Base-by-base conservation (phyloP, 2,888 invertebrate species). In the Cyclophora albipunctata region DNA sequence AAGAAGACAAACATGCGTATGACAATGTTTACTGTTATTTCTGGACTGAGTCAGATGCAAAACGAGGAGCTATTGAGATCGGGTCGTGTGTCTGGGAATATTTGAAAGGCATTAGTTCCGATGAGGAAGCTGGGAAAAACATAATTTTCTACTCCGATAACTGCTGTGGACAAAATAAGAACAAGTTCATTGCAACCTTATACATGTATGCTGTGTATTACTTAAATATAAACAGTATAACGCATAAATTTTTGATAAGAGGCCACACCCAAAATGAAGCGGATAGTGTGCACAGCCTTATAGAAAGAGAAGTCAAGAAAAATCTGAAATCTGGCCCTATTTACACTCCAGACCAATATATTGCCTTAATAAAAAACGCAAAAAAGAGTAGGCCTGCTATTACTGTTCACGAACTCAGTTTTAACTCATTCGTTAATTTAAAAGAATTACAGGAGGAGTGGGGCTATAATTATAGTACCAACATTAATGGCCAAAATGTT, bases 201-300 rank as follows among this genome's bases (percentile, higher is more conserved):
- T 61, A 63, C 53, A 42, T 58, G 42, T 64, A 48, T 49, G 60
- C 62, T 4, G 56, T 64, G 3, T 33, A 46, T 46, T 52, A 58
- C 20, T 20, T 20, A 45, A 60, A 60, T 48, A 61, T 69, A 42
- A 47, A 55, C 45, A 58, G 53, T 45, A 67, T 72, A 46, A 67
- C 60, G 33, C 70, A 73, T 53, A 73, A 70, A 53, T 72, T 64
- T 57, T 46, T 70, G n/a, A 69, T 73, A n/a, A 53, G 45, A 48
- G 68, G 69, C 45, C 75, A 74, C 50, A 65, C 67, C 7, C 73
- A 73, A 58, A 75, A 74, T 51, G 71, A 71, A 53, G 73, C 63
- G 40, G 48, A 53, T 34, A 54, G 44, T 35, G 48, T 49, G 4
- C 51, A 54, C 35, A 49, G 49, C 41, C 20, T 54, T 3, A 54